Conservation (phyloP, 2,113 vertebrate genomes). For the Oreochromis tanganicae region DNA sequence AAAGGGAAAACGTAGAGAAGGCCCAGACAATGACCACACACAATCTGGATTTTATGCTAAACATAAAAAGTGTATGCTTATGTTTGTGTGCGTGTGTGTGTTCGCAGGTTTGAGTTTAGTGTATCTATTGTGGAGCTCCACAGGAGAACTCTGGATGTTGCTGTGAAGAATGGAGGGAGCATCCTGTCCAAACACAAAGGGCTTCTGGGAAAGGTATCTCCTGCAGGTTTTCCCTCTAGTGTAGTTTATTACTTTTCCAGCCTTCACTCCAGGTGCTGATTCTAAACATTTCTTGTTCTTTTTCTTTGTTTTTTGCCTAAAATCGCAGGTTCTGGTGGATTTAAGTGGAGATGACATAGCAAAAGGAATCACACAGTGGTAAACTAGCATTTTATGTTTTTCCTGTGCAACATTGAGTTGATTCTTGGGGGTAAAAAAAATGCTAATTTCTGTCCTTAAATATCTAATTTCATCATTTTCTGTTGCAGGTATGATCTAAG, state of each 20-base stretch:
- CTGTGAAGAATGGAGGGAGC: slow-evolving; percentile 93
- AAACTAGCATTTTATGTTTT: slow-evolving; percentile 22
- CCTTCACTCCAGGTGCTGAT: neutral
- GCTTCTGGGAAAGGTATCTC: slow-evolving; percentile 87
- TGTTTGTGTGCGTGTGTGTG: neutral
- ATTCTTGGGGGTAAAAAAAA: neutral
- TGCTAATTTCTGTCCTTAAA: neutral
- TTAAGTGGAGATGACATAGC: slow-evolving; percentile 86
- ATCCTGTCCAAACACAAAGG: slow-evolving; percentile 96
- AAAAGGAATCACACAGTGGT: slow-evolving; percentile 95
- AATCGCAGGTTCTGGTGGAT: slow-evolving; percentile 80
- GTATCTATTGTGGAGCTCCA: slow-evolving; percentile 88
- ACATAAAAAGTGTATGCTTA: neutral
- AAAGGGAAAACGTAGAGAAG: neutral
- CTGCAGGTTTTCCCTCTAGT: neutral
- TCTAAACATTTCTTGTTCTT: neutral
- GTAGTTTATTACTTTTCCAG: fast-evolving
- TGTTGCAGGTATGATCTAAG: slow-evolving; percentile 86
- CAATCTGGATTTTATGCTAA: neutral
- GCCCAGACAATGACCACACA: neutral
- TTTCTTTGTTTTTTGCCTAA: neutral
- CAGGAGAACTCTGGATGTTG: slow-evolving; percentile 88
- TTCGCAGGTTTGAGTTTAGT: slow-evolving; percentile 87
- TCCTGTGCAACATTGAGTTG: neutral
- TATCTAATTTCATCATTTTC: neutral